phyloP scores from a whole-genome alignment of 2,797 vertebrate genomes.

The Diglossa cyanea region DNA sequence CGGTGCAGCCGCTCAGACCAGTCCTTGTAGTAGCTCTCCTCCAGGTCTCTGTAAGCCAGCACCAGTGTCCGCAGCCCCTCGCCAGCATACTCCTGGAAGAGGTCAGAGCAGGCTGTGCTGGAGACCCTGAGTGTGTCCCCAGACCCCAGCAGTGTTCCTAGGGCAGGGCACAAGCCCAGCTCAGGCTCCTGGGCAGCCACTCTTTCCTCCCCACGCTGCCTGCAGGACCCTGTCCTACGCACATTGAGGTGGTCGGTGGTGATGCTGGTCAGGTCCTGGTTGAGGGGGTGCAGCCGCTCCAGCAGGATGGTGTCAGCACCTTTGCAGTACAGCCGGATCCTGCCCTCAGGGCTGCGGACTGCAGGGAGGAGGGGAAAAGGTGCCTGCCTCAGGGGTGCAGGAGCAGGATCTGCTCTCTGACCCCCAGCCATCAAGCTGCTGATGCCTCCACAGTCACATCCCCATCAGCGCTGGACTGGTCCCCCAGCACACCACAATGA shows the following conservation, averaged over 20 bases:
- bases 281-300: conserved; percentile 83
- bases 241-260: conserved; percentile 93
- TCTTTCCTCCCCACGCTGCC: background rate
- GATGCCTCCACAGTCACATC: background rate
- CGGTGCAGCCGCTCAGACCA: conserved; percentile 81
- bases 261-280: conserved; percentile 82
- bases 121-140: background rate
- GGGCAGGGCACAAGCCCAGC: background rate
- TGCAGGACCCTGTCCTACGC: conserved; percentile 18
- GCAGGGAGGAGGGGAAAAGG: background rate
- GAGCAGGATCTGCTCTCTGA: background rate
- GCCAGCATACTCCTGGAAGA: conserved; percentile 83
- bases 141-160: rapidly evolving
- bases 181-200: background rate
- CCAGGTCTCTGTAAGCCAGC: conserved; percentile 88
- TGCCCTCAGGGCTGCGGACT: conserved; percentile 89
- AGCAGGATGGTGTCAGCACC: conserved; percentile 92
- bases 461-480: rapidly evolving
- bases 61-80: conserved; percentile 89
- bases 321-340: conserved; percentile 92
- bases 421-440: background rate
- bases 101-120: background rate
- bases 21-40: conserved; percentile 83
- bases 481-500: rapidly evolving
- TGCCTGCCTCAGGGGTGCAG: background rate